A percentile compares a stretch with the other conserved stretches of the same genome.
Evolutionary conservation across 2,888 invertebrate genomes (phyloP).

Genomic region (Caenorhabditis becei): DNA sequence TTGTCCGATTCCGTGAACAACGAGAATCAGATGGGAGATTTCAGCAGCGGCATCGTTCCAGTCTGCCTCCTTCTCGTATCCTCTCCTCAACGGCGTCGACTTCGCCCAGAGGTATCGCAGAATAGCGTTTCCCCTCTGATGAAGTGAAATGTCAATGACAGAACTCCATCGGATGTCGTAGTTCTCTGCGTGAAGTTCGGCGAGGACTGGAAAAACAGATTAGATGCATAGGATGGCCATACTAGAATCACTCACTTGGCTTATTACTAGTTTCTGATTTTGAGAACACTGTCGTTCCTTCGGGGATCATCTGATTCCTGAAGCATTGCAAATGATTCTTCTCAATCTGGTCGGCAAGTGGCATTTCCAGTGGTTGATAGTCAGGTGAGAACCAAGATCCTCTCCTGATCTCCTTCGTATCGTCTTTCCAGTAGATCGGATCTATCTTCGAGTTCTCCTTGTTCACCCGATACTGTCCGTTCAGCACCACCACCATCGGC

Average conservation of each 20-base stretch:
- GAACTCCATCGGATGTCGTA: slow-evolving; percentile 86
- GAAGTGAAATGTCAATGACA: slow-evolving; percentile 79
- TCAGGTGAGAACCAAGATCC: slow-evolving; percentile 86
- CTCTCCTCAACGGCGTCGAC: slow-evolving; percentile 67
- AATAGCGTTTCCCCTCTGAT: slow-evolving; percentile 69
- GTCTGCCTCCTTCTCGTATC: slow-evolving; percentile 71
- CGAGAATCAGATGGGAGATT: slow-evolving; percentile 87
- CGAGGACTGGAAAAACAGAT: slow-evolving; percentile 84
- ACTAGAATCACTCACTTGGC: slow-evolving; percentile 71
- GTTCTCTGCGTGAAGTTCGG: slow-evolving; percentile 84
- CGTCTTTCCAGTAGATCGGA: slow-evolving; percentile 83
- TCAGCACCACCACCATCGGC: slow-evolving; percentile 76
- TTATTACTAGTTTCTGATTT: slow-evolving; percentile 80
- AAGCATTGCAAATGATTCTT: slow-evolving; percentile 85
- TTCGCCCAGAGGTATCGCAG: slow-evolving; percentile 70
- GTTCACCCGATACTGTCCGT: slow-evolving; percentile 75
- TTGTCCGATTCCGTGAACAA: slow-evolving; percentile 88
- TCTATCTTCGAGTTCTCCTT: slow-evolving; percentile 65
- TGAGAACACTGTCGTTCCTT: slow-evolving; percentile 76
- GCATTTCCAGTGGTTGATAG: slow-evolving; percentile 85
- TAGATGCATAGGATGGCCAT: neutral
- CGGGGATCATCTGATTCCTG: slow-evolving; percentile 82
- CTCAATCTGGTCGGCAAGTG: slow-evolving; percentile 85
- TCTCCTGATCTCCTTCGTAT: slow-evolving; percentile 85
- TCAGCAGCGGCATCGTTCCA: slow-evolving; percentile 67